Base-by-base conservation (phyloP, 1,140 invertebrate genomes). In the Drosophila kurseongensis region DNA sequence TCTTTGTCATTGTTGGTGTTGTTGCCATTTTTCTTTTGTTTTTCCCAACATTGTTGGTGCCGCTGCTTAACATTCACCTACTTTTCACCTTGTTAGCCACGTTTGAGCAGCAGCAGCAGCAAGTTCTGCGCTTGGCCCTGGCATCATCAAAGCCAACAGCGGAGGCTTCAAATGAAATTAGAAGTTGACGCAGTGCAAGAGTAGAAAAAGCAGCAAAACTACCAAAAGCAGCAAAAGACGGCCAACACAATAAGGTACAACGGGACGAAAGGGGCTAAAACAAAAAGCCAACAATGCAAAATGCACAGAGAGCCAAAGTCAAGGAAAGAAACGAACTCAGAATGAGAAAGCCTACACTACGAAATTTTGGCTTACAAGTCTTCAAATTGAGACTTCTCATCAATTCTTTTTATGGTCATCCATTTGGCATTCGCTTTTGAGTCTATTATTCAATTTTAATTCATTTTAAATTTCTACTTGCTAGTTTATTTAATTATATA, bases 1-100 rank as follows among this genome's bases (percentile, higher is more conserved):
- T 89, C 67, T 83, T 80, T 82, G 76, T 89, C 83, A 88, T 88
- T 86, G 82, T 88, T 82, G 42, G 60, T 57, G 75, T 71, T 81
- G 78, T 73, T 81, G 78, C 27, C 75, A 68, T 75, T 79, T 88
- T 88, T 76, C 83, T 82, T 79, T 88, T 86, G 83, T 83, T 79
- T 61, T 82, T 62, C 60, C 59, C 78, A 82, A 78, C 74, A 77
- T 68, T 84, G 76, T 84, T 77, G 56, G 45, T 52, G 73, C 16
- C 41, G 51, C 69, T 66, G 83, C 78, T 89, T 89, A 89, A 89
- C 84, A 89, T 89, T 89, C 85, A 89, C 84, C 84, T 89, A 89
- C 84, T 89, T 89, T 89, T 89, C 85, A 90, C 84, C 84, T 88
- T 76, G 82, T 75, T 84, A 65, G 82, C 58, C 78, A 74, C 67